Percentiles rank a stretch among this genome's conserved stretches.
These are phyloP conservation scores for Hymenochirus boettgeri DNA, from an alignment of 2,113 vertebrate species.

Conservation along the genomic window DNA sequence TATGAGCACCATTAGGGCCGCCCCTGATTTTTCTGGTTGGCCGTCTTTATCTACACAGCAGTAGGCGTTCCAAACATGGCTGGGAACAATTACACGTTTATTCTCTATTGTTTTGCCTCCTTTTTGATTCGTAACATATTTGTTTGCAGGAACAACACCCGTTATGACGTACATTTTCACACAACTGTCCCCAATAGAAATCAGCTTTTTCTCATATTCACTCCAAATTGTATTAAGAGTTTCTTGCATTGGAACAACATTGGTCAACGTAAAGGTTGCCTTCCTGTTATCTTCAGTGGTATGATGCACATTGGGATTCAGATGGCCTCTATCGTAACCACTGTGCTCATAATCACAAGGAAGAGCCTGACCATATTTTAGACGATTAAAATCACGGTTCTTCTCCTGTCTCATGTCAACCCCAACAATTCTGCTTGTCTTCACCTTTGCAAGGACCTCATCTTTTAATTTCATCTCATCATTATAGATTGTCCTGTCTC, in stretches of 20 bases:
- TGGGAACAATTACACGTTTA: not conserved
- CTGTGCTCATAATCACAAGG: not conserved
- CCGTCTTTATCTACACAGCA: constrained; percentile 6
- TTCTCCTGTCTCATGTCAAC: not conserved
- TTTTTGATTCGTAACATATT: not conserved
- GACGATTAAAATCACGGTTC: not conserved
- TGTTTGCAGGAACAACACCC: not conserved
- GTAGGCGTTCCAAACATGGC: constrained; percentile 12
- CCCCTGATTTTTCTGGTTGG: not conserved
- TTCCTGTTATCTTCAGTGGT: too few species aligned
- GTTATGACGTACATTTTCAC: not conserved
- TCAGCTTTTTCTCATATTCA: not conserved
- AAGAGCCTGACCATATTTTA: not conserved
- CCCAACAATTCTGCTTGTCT: too few species aligned
- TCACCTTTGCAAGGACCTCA: too few species aligned
- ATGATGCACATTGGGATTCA: constrained; percentile 18
- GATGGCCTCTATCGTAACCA: not conserved
- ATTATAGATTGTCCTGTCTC: too few species aligned
- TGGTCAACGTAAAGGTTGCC: constrained; percentile 15
- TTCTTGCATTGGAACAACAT: not conserved
- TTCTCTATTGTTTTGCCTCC: not conserved
- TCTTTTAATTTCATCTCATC: too few species aligned
- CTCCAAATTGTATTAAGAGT: constrained; percentile 4
- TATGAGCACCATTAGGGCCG: not conserved
- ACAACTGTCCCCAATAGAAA: not conserved